Percentiles rank a stretch among this genome's conserved stretches.
phyloP scores from a whole-genome alignment of 2,113 vertebrate genomes.

The Pedetes capensis region DNA sequence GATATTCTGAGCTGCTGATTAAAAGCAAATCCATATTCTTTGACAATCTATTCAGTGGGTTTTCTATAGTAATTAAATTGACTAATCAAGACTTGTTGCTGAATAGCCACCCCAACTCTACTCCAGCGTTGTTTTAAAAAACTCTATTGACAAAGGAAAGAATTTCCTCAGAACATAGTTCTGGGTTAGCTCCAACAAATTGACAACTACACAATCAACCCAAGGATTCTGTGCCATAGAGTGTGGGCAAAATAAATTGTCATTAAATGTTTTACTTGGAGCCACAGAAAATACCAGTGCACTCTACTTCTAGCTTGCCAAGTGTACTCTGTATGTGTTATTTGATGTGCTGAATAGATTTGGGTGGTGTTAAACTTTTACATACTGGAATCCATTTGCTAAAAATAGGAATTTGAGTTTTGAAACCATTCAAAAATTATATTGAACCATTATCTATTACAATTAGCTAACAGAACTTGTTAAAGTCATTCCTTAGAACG shows the following conservation, averaged over 20 bases:
- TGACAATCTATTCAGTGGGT: neutral
- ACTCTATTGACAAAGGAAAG: neutral
- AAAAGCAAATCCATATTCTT: neutral
- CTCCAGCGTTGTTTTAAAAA: neutral
- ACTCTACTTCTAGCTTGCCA: neutral
- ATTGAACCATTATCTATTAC: neutral
- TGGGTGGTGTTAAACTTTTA: neutral
- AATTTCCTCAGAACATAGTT: neutral
- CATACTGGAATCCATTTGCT: neutral
- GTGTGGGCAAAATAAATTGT: neutral
- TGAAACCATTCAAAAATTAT: neutral
- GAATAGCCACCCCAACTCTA: neutral
- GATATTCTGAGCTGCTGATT: neutral
- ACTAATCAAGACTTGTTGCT: neutral
- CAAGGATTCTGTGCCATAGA: neutral
- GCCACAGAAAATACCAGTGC: neutral
- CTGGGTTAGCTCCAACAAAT: neutral
- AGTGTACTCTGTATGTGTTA: neutral
- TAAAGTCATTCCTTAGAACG: neutral
- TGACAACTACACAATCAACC: neutral
- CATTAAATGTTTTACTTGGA: neutral
- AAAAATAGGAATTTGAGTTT: neutral
- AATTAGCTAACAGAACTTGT: neutral
- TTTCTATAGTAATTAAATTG: slow-evolving; percentile 6
- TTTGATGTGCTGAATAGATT: neutral